Evolutionary conservation across 2,113 vertebrate genomes (phyloP).

Genomic region (Antechinus flavipes): DNA sequence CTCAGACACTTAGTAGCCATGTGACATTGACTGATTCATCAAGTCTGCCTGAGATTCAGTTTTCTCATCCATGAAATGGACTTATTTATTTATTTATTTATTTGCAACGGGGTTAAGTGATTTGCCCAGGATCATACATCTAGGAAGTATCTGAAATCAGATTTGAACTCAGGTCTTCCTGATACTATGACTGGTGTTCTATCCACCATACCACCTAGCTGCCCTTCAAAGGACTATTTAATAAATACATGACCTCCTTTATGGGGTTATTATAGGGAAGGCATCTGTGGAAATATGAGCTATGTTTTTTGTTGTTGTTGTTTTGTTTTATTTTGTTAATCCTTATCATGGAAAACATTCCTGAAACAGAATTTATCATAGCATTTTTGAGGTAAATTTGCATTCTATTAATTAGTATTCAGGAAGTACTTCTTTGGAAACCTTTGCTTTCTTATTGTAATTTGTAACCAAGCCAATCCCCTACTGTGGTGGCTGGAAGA

Average conservation of each 20-base stretch:
- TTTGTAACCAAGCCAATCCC: not conserved
- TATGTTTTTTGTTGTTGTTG: not conserved
- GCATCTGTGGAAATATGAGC: not conserved
- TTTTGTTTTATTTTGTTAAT: not conserved
- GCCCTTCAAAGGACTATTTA: not conserved
- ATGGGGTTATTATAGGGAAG: not conserved
- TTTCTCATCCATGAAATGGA: not conserved
- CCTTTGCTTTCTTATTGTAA: not conserved
- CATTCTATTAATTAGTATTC: not conserved
- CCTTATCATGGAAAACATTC: not conserved
- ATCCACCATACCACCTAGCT: not conserved
- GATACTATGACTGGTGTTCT: not conserved
- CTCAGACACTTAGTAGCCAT: not conserved
- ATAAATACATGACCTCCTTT: not conserved
- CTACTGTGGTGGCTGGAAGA: not conserved
- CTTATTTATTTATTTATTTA: not conserved
- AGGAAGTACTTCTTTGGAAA: not conserved
- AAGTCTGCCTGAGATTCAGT: not conserved
- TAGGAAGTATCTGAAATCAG: not conserved
- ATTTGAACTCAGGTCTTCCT: not conserved
- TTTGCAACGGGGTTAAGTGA: not conserved
- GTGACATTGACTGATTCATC: not conserved
- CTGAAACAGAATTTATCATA: not conserved
- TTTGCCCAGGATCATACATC: not conserved
- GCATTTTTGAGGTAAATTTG: accelerated